Evolutionary conservation across 1,140 invertebrate species (phyloP).

Genomic region (Araneus ventricosus): DNA sequence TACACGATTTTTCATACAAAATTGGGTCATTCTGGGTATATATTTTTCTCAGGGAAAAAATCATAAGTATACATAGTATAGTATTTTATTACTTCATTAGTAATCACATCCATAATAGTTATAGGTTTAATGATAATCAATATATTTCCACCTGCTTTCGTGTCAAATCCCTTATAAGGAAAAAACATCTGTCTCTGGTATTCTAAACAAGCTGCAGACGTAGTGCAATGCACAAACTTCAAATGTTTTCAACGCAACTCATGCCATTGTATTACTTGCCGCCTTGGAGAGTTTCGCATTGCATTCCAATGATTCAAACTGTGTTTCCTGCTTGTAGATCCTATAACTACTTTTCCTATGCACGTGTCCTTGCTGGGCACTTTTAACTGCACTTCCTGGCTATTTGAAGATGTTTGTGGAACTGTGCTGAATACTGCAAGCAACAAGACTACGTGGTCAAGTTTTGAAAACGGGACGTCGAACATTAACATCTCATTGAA

Average conservation of each 20-base stretch:
- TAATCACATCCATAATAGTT: no score
- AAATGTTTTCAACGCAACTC: slow-evolving; percentile 40
- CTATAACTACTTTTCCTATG: slow-evolving; percentile 66
- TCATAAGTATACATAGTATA: no score
- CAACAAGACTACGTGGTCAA: slow-evolving; percentile 51
- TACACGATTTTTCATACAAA: no score
- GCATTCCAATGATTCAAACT: slow-evolving; percentile 62
- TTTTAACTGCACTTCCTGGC: not conserved
- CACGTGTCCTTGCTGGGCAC: slow-evolving; percentile 42
- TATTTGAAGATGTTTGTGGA: not conserved
- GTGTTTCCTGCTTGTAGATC: slow-evolving; percentile 49
- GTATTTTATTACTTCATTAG: no score
- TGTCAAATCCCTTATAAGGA: no score
- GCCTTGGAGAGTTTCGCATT: slow-evolving; percentile 62
- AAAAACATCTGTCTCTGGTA: no score
- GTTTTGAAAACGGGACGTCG: slow-evolving; percentile 65
- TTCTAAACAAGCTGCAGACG: no score
- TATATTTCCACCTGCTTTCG: no score
- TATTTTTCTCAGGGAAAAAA: no score
- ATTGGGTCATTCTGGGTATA: no score
- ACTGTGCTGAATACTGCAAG: slow-evolving; percentile 27
- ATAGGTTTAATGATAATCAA: no score
- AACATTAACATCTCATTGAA: slow-evolving; percentile 74
- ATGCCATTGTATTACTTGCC: slow-evolving; percentile 72
- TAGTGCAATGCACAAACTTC: no score